These are phyloP conservation scores for Melanotaenia parkinsoni DNA, from an alignment of 2,797 vertebrate genomes.

Conservation along the genomic window DNA sequence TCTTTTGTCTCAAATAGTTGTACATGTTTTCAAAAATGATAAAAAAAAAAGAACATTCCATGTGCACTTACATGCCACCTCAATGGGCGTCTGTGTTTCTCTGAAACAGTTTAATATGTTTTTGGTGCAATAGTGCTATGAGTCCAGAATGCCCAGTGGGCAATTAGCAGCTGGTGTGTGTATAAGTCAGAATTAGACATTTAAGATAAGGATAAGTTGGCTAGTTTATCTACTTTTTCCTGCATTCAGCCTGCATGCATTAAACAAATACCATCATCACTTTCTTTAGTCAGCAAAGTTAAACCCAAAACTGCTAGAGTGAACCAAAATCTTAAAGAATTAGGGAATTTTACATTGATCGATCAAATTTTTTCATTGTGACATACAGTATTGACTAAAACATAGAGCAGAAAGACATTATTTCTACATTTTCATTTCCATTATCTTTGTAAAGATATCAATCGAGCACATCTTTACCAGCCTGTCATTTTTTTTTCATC, in stretches of 20 bases:
- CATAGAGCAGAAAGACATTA: background rate
- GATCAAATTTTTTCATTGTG: background rate
- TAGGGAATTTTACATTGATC: background rate
- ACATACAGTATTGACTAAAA: background rate
- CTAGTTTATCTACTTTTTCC: background rate
- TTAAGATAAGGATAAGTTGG: background rate
- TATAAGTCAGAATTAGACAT: background rate
- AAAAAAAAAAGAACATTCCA: slow-evolving; percentile 78
- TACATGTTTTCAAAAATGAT: slow-evolving; percentile 86
- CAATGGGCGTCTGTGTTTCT: slow-evolving; percentile 56
- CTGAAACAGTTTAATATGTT: background rate
- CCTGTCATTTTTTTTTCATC: background rate
- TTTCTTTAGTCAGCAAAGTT: background rate
- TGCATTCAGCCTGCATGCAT: background rate
- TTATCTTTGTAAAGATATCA: background rate
- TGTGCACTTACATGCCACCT: slow-evolving; percentile 75
- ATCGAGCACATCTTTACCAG: background rate
- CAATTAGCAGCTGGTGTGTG: background rate
- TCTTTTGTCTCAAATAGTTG: slow-evolving; percentile 92
- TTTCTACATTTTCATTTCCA: background rate
- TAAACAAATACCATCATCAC: background rate
- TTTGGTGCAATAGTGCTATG: background rate
- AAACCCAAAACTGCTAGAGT: background rate
- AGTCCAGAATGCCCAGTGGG: background rate
- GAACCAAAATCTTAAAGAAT: background rate